A percentile compares a stretch with the other conserved stretches of the same genome.
These are phyloP conservation scores for Halesus radiatus DNA, from an alignment of 1,140 invertebrate genomes.

Conservation along the genomic window DNA sequence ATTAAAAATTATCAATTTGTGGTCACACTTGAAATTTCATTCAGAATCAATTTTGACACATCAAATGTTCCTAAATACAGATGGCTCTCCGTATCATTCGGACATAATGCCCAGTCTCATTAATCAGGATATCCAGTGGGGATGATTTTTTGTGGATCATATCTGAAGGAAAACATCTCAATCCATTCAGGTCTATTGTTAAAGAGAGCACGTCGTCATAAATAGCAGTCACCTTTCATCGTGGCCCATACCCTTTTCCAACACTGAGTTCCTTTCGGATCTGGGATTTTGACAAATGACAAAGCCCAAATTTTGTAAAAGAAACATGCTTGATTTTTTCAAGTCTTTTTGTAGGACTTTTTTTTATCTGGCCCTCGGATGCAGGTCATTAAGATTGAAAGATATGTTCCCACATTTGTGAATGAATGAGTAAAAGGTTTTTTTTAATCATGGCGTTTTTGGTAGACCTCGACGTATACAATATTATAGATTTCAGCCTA, in stretches of 20 bases:
- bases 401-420: slow-evolving; percentile 32
- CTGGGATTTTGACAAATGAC: slow-evolving; percentile 34
- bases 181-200: slow-evolving; percentile 25
- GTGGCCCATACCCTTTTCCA: background rate
- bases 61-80: background rate
- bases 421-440: slow-evolving; percentile 15
- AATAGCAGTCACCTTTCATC: slow-evolving; percentile 32
- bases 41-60: background rate
- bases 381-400: slow-evolving; percentile 21
- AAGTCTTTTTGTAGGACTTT: background rate
- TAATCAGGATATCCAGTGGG: slow-evolving; percentile 7
- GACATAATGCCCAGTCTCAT: background rate
- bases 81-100: background rate
- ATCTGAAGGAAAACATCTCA: slow-evolving; percentile 12
- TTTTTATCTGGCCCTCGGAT: slow-evolving; percentile 8
- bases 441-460: background rate
- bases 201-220: slow-evolving; percentile 1
- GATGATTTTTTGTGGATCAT: slow-evolving; percentile 15
- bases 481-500: too few species aligned
- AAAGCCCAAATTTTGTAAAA: slow-evolving; percentile 28
- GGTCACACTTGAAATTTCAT: too few species aligned
- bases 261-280: background rate
- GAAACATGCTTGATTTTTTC: slow-evolving; percentile 25
- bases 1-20: too few species aligned
- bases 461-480: background rate